Percentiles rank a stretch among this genome's conserved stretches.
phyloP scores from a whole-genome alignment of 53 echinoderm and acorn worm genomes.

The Paelopatides confundens region DNA sequence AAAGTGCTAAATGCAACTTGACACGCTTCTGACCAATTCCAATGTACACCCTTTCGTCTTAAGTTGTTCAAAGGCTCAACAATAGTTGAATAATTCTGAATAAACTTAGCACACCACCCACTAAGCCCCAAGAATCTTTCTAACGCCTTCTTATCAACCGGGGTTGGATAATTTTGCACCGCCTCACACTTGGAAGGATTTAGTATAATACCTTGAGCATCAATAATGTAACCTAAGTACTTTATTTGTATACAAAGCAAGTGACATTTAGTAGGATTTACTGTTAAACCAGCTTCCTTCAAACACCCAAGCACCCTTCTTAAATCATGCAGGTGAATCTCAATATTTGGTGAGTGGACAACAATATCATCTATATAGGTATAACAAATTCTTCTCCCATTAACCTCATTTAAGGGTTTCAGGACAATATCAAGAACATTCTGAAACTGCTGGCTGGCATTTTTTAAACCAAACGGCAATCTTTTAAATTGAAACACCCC shows the following conservation, averaged over 20 bases:
- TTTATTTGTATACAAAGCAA: slow-evolving; percentile 19
- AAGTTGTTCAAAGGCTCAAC: slow-evolving; percentile 15
- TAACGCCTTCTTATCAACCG: not conserved
- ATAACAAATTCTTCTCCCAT: not conserved
- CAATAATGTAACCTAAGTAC: slow-evolving; percentile 50
- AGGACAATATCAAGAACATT: slow-evolving; percentile 15
- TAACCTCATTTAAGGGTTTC: not conserved
- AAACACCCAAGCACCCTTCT: slow-evolving; percentile 31
- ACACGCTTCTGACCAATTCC: slow-evolving; percentile 52
- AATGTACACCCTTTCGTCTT: slow-evolving; percentile 8
- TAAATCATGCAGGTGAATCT: slow-evolving; percentile 31
- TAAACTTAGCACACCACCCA: slow-evolving; percentile 3
- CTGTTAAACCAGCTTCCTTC: slow-evolving; percentile 50
- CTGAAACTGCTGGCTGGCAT: slow-evolving; percentile 26
- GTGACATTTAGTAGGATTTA: slow-evolving; percentile 59
- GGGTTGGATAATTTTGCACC: slow-evolving; percentile 13
- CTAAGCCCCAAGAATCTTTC: slow-evolving; percentile 14
- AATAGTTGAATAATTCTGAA: not conserved
- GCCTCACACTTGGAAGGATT: slow-evolving; percentile 25
- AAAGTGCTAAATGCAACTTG: slow-evolving; percentile 28
- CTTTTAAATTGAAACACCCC: slow-evolving; percentile 25
- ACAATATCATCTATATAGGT: slow-evolving; percentile 40
- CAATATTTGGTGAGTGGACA: slow-evolving; percentile 7
- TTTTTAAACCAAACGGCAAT: slow-evolving; percentile 39
- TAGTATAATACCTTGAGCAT: not conserved